Conservation (phyloP, 2,797 vertebrate species). For the Phoebastria nigripes region DNA sequence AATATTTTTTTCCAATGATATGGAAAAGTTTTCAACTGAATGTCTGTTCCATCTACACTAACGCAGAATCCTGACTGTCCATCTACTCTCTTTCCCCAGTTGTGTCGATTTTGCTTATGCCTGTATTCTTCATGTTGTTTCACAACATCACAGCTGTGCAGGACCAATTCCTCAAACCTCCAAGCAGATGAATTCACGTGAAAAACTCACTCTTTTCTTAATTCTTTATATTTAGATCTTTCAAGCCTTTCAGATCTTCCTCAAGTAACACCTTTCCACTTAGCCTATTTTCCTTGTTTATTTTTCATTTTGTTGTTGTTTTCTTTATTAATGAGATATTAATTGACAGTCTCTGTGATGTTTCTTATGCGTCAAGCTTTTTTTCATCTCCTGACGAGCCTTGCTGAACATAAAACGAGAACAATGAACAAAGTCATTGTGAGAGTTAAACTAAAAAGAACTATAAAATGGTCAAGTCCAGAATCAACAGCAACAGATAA, state of each 20-base stretch:
- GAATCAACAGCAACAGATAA: slow-evolving; percentile 25
- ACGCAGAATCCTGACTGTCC: background rate
- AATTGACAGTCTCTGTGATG: slow-evolving; percentile 44
- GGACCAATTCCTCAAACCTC: background rate
- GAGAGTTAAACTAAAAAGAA: slow-evolving; percentile 8
- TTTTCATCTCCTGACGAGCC: background rate
- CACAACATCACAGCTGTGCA: background rate
- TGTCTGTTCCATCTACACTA: background rate
- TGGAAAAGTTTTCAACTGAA: rapidly evolving
- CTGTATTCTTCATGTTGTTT: background rate
- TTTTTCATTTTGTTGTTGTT: slow-evolving; percentile 56
- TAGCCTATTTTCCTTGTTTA: slow-evolving; percentile 40
- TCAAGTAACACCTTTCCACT: slow-evolving; percentile 66
- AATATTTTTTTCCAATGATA: background rate
- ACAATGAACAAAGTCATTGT: slow-evolving; percentile 36
- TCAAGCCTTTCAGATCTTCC: slow-evolving; percentile 1
- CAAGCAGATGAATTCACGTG: background rate
- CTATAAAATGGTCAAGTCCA: background rate
- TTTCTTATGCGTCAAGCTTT: slow-evolving; percentile 22
- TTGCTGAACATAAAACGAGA: slow-evolving; percentile 11
- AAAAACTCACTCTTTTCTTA: background rate
- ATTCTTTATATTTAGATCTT: slow-evolving; percentile 46
- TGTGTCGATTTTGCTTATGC: background rate
- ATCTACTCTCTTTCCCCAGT: background rate
- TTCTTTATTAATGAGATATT: slow-evolving; percentile 57